Evolutionary conservation across 2,888 invertebrate genomes (phyloP), one percentile per base, ranked within the genome.

Genomic region (Dasypolia templi): DNA sequence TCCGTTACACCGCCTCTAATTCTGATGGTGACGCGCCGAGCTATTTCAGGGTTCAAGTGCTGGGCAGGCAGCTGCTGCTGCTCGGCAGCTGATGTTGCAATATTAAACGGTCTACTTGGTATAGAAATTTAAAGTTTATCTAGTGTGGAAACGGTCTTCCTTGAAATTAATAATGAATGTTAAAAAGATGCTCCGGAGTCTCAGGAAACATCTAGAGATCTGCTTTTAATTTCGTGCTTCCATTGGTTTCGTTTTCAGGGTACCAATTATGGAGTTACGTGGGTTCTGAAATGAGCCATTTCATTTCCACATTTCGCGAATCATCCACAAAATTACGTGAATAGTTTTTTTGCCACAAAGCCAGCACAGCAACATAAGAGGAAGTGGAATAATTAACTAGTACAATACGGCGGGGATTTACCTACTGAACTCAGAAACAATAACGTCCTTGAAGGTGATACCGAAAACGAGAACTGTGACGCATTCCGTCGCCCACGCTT

Each of bases 31-130:
- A 86, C 85, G 78, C 67, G 69, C 63, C 9, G n/a, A 26, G 67
- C 72, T 86, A 85, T 84, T 84, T 86, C 75, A 82, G 74, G 66
- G 62, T 65, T 77, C 66, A 73, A 77, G 82, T 82, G 44, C 32
- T 55, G 66, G 68, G 51, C 29, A 39, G 71, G 56, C 29, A 59
- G 22, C 56, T 68, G 67, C 22, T 66, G 51, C 46, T 72, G 79
- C n/a, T n/a, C n/a, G n/a, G 22, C 56, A 64, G 67, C 22, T 66
- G 51, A 42, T 72, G 79, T 67, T 59, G 84, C 59, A 79, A 67
- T 51, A 82, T 56, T 26, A 14, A 66, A 44, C 44, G 62, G 42
- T 76, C 29, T 26, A 56, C 26, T 81, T 55, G n/a, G 22, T 81
- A 56, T 42, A 39, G 46, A n/a, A 42, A 59, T 81, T 39, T 59